phyloP scores from a whole-genome alignment of 2,113 vertebrate species.

The Corythoichthys haematopterus region DNA sequence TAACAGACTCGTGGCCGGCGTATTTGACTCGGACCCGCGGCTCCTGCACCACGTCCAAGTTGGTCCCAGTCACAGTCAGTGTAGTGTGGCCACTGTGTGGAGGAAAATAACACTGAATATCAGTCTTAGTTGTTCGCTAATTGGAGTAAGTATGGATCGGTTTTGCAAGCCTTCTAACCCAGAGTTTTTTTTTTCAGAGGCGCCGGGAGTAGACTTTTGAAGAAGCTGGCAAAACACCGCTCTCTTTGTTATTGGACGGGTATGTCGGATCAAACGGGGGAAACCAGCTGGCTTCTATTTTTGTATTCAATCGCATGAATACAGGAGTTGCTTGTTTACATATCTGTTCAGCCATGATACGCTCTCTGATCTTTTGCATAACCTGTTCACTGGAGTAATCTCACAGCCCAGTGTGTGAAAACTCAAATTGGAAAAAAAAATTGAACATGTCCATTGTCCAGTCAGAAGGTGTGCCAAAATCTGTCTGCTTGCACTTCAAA shows the following conservation, averaged over 20 bases:
- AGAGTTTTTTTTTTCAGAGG: conserved; percentile 30
- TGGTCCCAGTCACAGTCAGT: conserved; percentile 85
- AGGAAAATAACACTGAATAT: conserved; percentile 5
- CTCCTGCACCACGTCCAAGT: conserved; percentile 90
- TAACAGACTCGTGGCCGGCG: conserved; percentile 86
- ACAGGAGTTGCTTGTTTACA: conserved; percentile 66
- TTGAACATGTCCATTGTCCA: conserved; percentile 32
- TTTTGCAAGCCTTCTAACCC: conserved; percentile 25
- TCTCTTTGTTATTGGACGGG: conserved; percentile 60
- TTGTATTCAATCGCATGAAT: conserved; percentile 57
- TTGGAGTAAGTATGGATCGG: conserved; percentile 10
- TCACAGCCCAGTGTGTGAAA: conserved; percentile 13
- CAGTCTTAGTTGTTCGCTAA: conserved; percentile 16
- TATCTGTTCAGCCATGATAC: conserved; percentile 26
- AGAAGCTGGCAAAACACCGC: conserved; percentile 26
- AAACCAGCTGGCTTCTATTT: conserved; percentile 63
- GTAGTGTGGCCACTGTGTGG: conserved; percentile 84
- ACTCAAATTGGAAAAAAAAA: conserved; percentile 13
- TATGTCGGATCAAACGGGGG: conserved; percentile 57
- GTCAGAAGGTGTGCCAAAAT: conserved; percentile 30
- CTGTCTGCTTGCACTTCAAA: conserved; percentile 62
- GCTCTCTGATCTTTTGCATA: conserved; percentile 43
- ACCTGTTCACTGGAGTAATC: conserved; percentile 32
- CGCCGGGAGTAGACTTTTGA: conserved; percentile 35
- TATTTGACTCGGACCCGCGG: conserved; percentile 88